Conservation (phyloP, 1,140 invertebrate species). For the Himalopsyche phryganea region DNA sequence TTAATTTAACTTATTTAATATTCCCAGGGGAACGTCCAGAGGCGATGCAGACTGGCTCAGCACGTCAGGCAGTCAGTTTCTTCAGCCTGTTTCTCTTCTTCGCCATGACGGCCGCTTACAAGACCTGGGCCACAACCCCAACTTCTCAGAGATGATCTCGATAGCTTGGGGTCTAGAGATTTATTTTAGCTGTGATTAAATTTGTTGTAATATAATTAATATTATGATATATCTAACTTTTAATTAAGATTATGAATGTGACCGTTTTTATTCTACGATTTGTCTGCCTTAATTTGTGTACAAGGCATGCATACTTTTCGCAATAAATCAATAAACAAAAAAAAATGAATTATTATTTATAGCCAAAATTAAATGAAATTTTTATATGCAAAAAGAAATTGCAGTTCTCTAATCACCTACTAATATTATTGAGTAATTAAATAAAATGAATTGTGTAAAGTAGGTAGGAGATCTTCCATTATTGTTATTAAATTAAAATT, state of each 20-base stretch:
- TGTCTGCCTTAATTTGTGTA: constrained; percentile 29
- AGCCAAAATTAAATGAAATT: too few species aligned
- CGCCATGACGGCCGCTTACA: constrained; percentile 3
- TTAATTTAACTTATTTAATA: background rate
- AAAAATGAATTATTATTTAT: too few species aligned
- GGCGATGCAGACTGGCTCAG: constrained; percentile 29
- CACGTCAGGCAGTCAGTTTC: constrained; percentile 14
- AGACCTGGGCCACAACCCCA: constrained; percentile 21
- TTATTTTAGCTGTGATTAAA: constrained; percentile 17
- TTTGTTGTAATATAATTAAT: background rate
- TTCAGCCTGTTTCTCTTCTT: constrained; percentile 13
- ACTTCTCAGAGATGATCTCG: constrained; percentile 21
- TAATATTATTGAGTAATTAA: too few species aligned
- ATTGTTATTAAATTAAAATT: too few species aligned
- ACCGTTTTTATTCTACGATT: constrained; percentile 17
- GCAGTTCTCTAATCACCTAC: too few species aligned
- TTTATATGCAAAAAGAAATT: too few species aligned
- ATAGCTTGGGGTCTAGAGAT: background rate
- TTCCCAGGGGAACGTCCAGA: constrained; percentile 28
- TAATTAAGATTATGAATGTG: constrained; percentile 9
- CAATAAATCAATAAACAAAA: constrained; percentile 24
- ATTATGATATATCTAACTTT: background rate
- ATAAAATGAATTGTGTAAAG: too few species aligned
- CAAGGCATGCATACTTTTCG: constrained; percentile 30
- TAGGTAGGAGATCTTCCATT: too few species aligned